Base-by-base conservation (phyloP, 2,113 vertebrate genomes). In the Diglossa brunneiventris region DNA sequence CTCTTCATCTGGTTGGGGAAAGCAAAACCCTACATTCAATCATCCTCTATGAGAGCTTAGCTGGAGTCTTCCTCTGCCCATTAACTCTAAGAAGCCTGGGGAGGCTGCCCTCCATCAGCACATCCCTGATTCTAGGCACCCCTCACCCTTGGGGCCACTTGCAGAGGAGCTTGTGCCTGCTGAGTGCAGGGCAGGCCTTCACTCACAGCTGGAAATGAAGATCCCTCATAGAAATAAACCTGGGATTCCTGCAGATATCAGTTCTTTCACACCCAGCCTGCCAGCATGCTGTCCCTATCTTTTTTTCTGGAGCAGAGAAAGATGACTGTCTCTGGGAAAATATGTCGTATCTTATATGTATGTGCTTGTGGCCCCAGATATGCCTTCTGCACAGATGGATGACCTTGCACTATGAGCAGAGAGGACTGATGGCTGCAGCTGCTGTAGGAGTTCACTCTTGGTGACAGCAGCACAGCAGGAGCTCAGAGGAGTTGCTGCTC, bases 11-110 rank as follows among this genome's bases (percentile, higher is more conserved):
- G 20, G 53, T 73, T 89, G 37, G 26, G 90, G 88, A 9, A 0
- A 3, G 68, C 77, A 93, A 87, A 94, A 79, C 44, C 35, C 58
- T 66, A 14, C n/a, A 62, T 87, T 96, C 49, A 88, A 3, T 73
- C 82, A 79, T 76, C 11, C 53, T 30, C 58, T 61, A 5, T 55
- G 47, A 39, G 62, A 79, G 59, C 20, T 90, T 53, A 79, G n/a
- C 70, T 62, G 67, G 35, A 94, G 46, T 28, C 18, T 85, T 91
- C 42, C 53, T 90, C 66, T 69, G 33, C 47, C 42, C 35, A 41
- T 87, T 90, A 74, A 55, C 68, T 80, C 59, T 42, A 59, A 41
- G 22, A 44, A 28, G 20, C 2, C 49, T 63, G 31, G 73, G 49
- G 89, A 87, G 37, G 19, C 53, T 82, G 55, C 13, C 56, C 61